Evolutionary conservation across 2,888 invertebrate genomes (phyloP).

Genomic region (Drosophila borealis): DNA sequence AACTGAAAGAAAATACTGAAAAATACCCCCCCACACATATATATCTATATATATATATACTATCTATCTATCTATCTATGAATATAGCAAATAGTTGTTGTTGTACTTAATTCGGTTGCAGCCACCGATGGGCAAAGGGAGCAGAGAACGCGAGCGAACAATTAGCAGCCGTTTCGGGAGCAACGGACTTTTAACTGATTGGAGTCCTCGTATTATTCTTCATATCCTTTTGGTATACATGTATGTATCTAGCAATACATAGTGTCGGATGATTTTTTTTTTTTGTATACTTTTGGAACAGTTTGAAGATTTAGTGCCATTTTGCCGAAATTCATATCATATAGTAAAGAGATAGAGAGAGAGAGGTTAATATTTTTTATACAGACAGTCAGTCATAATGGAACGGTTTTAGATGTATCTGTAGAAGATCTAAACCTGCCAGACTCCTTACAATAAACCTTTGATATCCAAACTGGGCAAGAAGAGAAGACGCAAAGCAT

Average conservation of each 20-base stretch:
- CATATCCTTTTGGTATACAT: constrained; percentile 15
- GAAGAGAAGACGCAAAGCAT: constrained; percentile 37
- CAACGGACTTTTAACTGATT: constrained; percentile 58
- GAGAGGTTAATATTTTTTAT: constrained; percentile 20
- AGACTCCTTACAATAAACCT: constrained; percentile 48
- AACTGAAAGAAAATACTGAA: constrained; percentile 56
- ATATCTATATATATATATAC: constrained; percentile 9
- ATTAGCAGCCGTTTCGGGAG: constrained; percentile 66
- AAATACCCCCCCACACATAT: constrained; percentile 13
- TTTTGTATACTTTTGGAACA: constrained; percentile 44
- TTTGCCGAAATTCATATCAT: constrained; percentile 70
- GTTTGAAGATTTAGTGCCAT: constrained; percentile 74
- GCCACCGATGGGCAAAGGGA: constrained; percentile 35
- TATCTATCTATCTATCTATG: constrained; percentile 29
- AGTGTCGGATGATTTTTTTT: constrained; percentile 1
- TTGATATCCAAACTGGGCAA: constrained; percentile 63
- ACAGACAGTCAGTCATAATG: constrained; percentile 44
- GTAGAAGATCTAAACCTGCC: constrained; percentile 47
- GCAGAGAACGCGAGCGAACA: constrained; percentile 37
- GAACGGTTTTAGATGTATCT: constrained; percentile 40
- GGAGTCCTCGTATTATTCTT: constrained; percentile 33
- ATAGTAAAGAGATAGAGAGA: constrained; percentile 27
- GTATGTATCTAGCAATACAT: neutral
- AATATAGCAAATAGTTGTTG: constrained; percentile 51
- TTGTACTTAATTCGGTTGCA: constrained; percentile 56